These are phyloP conservation scores for Macrocentrus cingulum DNA, from an alignment of 1,140 invertebrate species.

Conservation along the genomic window DNA sequence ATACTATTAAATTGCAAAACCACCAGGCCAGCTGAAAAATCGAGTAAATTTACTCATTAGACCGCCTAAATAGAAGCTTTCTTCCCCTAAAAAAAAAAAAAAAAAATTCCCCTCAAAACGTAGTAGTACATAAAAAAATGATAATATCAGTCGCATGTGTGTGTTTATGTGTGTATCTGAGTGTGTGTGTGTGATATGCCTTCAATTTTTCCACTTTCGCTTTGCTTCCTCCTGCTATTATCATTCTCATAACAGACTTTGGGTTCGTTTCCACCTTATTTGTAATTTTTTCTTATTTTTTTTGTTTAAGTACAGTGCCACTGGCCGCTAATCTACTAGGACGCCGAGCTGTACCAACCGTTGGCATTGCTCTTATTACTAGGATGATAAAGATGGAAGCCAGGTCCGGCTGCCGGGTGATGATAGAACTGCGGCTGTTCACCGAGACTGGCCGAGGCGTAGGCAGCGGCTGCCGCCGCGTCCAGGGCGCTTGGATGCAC, in stretches of 20 bases:
- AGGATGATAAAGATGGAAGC: conserved; percentile 87
- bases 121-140: neutral
- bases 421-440: conserved; percentile 86
- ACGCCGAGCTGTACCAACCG: conserved; percentile 56
- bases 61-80: no score
- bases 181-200: conserved; percentile 21
- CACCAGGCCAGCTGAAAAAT: no score
- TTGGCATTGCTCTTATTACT: conserved; percentile 65
- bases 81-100: no score
- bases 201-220: neutral
- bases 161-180: conserved; percentile 1
- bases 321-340: conserved; percentile 48
- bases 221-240: neutral
- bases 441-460: conserved; percentile 58
- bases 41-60: no score
- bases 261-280: conserved; percentile 12
- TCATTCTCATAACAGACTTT: conserved; percentile 22
- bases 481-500: conserved; percentile 63
- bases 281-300: no score
- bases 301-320: conserved; percentile 51
- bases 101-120: neutral
- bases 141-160: neutral
- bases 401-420: conserved; percentile 68
- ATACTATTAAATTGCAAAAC: no score
- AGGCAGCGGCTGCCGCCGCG: conserved; percentile 61